A percentile compares a stretch with the other conserved stretches of the same genome.
phyloP scores from a whole-genome alignment of 2,797 vertebrate genomes.

The Bovichtus diacanthus region DNA sequence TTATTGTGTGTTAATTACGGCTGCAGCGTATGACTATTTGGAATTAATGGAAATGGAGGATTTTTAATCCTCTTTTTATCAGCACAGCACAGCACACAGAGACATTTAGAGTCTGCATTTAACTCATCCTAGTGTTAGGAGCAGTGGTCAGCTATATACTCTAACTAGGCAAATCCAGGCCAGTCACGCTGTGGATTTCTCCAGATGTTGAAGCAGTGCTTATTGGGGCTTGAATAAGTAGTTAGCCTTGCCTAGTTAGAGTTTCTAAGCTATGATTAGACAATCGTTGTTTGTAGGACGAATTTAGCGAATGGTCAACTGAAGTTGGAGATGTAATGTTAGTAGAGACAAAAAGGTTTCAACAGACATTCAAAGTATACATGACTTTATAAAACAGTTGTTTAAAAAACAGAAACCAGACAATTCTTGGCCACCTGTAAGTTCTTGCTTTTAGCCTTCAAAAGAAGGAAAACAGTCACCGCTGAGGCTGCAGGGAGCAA shows the following conservation, averaged over 20 bases:
- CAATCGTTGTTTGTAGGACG: not conserved
- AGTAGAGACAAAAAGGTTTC: not conserved
- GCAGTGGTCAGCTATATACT: too few species aligned
- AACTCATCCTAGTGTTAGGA: too few species aligned
- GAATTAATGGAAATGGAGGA: too few species aligned
- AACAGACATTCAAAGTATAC: not conserved
- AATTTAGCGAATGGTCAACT: not conserved
- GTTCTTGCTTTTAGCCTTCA: not conserved
- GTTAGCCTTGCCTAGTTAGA: not conserved
- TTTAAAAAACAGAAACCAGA: slow-evolving; percentile 15
- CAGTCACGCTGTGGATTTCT: too few species aligned
- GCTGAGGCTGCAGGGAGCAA: slow-evolving; percentile 20
- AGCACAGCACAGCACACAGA: too few species aligned
- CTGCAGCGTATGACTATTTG: too few species aligned
- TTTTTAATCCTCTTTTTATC: too few species aligned
- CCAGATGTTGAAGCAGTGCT: too few species aligned
- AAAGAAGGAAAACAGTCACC: slow-evolving; percentile 5
- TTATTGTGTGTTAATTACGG: slow-evolving; percentile 2
- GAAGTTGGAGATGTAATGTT: not conserved
- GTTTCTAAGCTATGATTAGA: not conserved
- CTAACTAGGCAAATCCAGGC: too few species aligned
- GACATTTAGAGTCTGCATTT: too few species aligned
- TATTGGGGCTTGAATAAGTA: too few species aligned
- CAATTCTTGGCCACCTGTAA: not conserved
- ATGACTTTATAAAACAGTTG: not conserved